These are phyloP conservation scores for Zoroaster sp. DNA, from an alignment of 53 echinoderm and acorn worm species.

Conservation along the genomic window DNA sequence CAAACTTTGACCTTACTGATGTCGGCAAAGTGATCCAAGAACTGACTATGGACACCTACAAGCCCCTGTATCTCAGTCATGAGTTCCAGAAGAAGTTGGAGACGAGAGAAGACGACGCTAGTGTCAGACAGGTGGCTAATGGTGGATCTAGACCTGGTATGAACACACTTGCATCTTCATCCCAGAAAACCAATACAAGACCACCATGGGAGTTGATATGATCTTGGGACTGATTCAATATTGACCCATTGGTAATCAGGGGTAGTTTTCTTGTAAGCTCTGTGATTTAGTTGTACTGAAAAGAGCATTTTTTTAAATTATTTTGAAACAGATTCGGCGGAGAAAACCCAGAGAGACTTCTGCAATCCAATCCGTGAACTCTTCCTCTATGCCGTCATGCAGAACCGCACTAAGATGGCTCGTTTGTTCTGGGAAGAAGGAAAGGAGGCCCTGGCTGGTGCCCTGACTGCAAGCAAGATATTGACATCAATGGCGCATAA, in stretches of 20 bases:
- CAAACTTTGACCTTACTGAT: slow-evolving; percentile 69
- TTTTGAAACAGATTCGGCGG: background rate
- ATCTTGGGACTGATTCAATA: background rate
- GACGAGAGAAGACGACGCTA: background rate
- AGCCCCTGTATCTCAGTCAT: slow-evolving; percentile 80
- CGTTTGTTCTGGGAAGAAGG: slow-evolving; percentile 91
- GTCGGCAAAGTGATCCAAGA: slow-evolving; percentile 86
- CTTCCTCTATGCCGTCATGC: slow-evolving; percentile 76
- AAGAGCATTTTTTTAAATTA: too few species aligned
- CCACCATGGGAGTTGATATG: too few species aligned
- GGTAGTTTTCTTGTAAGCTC: too few species aligned
- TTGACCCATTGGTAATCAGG: too few species aligned
- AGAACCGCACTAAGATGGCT: slow-evolving; percentile 84
- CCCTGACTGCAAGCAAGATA: slow-evolving; percentile 89
- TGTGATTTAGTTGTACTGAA: too few species aligned
- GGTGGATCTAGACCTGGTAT: background rate
- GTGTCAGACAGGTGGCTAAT: background rate
- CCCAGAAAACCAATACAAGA: too few species aligned
- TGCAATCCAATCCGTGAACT: slow-evolving; percentile 84
- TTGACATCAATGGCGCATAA: slow-evolving; percentile 82
- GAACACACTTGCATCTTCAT: too few species aligned
- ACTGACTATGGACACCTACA: slow-evolving; percentile 92
- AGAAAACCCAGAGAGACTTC: slow-evolving; percentile 38
- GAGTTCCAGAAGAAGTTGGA: slow-evolving; percentile 49
- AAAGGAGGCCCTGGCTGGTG: slow-evolving; percentile 83